Evolutionary conservation across 2,888 invertebrate species (phyloP).

Genomic region (Camponotus fellah): DNA sequence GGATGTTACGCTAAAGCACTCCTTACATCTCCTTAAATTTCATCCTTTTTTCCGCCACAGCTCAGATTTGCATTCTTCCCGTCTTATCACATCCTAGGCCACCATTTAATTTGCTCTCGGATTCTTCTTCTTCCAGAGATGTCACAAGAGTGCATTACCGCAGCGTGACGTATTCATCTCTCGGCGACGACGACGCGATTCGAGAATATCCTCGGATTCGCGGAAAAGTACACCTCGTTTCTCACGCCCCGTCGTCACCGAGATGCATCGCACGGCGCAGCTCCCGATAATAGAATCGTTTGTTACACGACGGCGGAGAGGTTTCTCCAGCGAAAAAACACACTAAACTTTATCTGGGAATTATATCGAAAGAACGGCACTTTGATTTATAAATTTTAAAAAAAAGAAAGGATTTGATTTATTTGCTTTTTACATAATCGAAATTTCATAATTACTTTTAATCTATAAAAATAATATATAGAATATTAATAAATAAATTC

Average conservation of each 20-base stretch:
- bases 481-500: neutral
- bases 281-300: constrained; percentile 47
- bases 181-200: constrained; percentile 25
- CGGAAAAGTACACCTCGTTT: constrained; percentile 41
- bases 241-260: constrained; percentile 33
- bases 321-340: neutral
- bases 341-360: neutral
- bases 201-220: constrained; percentile 25
- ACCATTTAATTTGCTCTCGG: constrained; percentile 24
- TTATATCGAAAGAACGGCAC: neutral
- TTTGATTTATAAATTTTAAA: neutral
- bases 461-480: neutral
- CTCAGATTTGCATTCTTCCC: neutral
- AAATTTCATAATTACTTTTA: neutral
- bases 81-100: constrained; percentile 4
- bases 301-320: constrained; percentile 25
- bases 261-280: constrained; percentile 32
- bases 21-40: neutral
- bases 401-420: neutral
- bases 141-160: constrained; percentile 31
- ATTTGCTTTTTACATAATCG: neutral
- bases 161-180: constrained; percentile 41
- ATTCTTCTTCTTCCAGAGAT: constrained; percentile 22
- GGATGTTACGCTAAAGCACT: constrained; percentile 18
- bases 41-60: neutral